Evolutionary conservation across 2,113 vertebrate genomes (phyloP), one percentile per base, ranked within the genome.

Genomic region (Neofelis nebulosa): DNA sequence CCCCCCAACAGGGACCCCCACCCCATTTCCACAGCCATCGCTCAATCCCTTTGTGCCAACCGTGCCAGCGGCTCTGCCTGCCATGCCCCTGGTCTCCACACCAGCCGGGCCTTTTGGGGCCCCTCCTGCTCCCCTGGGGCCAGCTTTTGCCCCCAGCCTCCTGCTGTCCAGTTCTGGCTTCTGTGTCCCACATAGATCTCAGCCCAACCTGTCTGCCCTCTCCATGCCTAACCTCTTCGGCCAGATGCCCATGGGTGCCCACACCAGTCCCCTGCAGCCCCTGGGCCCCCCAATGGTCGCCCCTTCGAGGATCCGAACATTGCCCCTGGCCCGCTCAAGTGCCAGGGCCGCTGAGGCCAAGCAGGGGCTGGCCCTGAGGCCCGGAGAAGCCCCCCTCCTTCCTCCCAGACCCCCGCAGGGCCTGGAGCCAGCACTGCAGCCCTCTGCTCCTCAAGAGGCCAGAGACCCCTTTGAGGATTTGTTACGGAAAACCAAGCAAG

Each of bases 381-480:
- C 99, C 10, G 96, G 96, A 52, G 97, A 99, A 4, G 76, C 98
- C 95, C 97, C 98, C 4, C 98, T 98, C 87, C 89, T 96, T 71
- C 98, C 98, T 83, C 93, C 98, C 66, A 99, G 99, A 95, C 98
- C 99, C 91, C 97, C 93, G 50, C 98, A 97, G 94, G 98, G 86
- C 97, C 98, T 97, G 98, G 98, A 98, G 97, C 98, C 99, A 23
- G 97, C 96, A 61, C 95, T 98, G 78, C 96, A 90, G 45, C 98
- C 99, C 71, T 98, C 97, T 36, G 97, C 96, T 63, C 97, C 98
- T 92, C 98, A 90, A 76, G 98, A 99, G 82, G 85, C 99, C 87
- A 98, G 97, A 98, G 99, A 99, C 98, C 99, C 99, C 5, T 99
- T 99, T 98, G 99, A 99, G 96, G 99, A 99, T 98, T 97, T 99